A percentile compares a stretch with the other conserved stretches of the same genome.
phyloP scores from a whole-genome alignment of 1,140 invertebrate genomes.

The Atta colombica region DNA sequence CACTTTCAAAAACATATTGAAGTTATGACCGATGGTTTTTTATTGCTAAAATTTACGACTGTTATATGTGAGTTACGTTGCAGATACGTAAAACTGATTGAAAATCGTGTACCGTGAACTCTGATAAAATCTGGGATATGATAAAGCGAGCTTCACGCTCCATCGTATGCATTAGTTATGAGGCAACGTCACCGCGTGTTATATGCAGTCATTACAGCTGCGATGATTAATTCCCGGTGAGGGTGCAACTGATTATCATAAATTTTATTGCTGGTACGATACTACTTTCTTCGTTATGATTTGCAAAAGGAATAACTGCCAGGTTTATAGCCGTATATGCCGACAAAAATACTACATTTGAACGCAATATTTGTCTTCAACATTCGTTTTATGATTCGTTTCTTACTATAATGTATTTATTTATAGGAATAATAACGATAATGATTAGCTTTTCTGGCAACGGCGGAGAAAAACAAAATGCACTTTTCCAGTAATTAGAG shows the following conservation, averaged over 20 bases:
- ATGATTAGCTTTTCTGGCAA: neutral
- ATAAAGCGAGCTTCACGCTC: slow-evolving; percentile 54
- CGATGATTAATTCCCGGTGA: slow-evolving; percentile 69
- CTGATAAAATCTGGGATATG: slow-evolving; percentile 56
- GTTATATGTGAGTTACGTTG: slow-evolving; percentile 43
- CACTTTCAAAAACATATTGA: neutral
- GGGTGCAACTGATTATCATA: slow-evolving; percentile 74
- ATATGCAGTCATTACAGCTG: slow-evolving; percentile 61
- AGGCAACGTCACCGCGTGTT: slow-evolving; percentile 62
- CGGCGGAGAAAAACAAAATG: neutral
- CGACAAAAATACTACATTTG: neutral
- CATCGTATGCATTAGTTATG: slow-evolving; percentile 62
- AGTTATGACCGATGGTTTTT: slow-evolving; percentile 11
- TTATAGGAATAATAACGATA: neutral
- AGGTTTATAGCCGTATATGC: neutral
- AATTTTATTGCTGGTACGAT: slow-evolving; percentile 65
- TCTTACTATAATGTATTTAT: neutral
- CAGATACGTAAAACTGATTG: slow-evolving; percentile 63
- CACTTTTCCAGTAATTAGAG: neutral
- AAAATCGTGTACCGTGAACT: slow-evolving; percentile 56
- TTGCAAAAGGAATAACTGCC: slow-evolving; percentile 16
- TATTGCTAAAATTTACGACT: slow-evolving; percentile 36
- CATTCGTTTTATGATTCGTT: neutral
- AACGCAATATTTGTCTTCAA: neutral
- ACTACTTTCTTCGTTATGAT: slow-evolving; percentile 19